phyloP scores from a whole-genome alignment of 2,797 vertebrate species.

The Neoniphon sammara region DNA sequence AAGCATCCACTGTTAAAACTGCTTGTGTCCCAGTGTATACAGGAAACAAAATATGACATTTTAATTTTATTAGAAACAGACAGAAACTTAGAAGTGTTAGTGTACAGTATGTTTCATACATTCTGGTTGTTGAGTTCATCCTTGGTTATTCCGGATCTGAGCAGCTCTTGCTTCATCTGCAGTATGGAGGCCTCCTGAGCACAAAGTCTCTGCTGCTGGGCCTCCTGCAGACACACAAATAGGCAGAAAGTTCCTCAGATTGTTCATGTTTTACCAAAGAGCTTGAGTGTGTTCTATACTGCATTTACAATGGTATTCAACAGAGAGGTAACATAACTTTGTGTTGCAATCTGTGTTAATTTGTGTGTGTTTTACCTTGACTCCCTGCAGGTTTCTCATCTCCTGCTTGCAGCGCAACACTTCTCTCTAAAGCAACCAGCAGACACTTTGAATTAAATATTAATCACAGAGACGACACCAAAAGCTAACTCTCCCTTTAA shows the following conservation, averaged over 20 bases:
- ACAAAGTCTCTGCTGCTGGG: conserved; percentile 92
- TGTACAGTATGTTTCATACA: conserved; percentile 73
- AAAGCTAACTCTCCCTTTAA: neutral
- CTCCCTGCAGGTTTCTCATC: conserved; percentile 91
- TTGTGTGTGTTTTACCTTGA: conserved; percentile 87
- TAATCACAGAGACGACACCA: conserved; percentile 12
- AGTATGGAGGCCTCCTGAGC: conserved; percentile 93
- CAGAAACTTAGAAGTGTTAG: neutral
- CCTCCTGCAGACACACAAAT: conserved; percentile 83
- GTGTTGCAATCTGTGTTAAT: neutral
- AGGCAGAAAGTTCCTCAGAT: conserved; percentile 2
- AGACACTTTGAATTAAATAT: conserved; percentile 54
- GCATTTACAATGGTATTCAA: neutral
- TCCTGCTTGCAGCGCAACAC: conserved; percentile 94
- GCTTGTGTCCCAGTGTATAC: too few relatives aligned
- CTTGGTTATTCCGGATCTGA: conserved; percentile 90
- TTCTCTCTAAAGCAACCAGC: conserved; percentile 86
- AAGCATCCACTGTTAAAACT: too few relatives aligned
- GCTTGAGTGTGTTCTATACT: neutral
- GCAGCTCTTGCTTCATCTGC: conserved; percentile 95
- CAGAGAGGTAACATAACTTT: neutral
- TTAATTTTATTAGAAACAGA: neutral
- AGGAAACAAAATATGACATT: neutral
- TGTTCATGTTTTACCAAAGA: neutral
- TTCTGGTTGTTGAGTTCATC: conserved; percentile 94